Base-by-base conservation (phyloP, 2,797 vertebrate species). In the Emydoidea blandingii region DNA sequence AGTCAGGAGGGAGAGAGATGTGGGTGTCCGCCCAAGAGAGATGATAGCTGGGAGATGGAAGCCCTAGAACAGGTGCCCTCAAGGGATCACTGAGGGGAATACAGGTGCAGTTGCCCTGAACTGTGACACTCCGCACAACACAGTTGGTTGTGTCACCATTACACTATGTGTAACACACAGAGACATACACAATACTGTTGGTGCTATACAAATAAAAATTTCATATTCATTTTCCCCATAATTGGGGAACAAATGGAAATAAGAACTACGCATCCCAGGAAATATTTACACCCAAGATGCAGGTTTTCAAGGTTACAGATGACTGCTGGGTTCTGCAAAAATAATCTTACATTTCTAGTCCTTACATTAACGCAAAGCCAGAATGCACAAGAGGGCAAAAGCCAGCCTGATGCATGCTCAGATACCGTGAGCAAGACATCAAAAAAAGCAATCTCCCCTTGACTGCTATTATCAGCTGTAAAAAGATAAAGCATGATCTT, bases 401-500 rank as follows among this genome's bases (percentile, higher is more conserved):
- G 80, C 68, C 25, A 37, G 56, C 79, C 83, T 47, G 86, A 95
- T 80, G 56, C 82, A 76, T 44, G 8, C 2, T 27, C 59, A 88
- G 83, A 92, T 59, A 72, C 53, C 65, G 53, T 47, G 80, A 93
- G 68, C 65, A 87, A 85, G 37, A 89, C 52, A 53, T 79, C 56
- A 47, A 88, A 93, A 90, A 90, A 59, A 11, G 34, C 81, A 47
- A 59, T 79, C 86, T 92, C 72, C 74, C 50, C 57, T 88, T 87
- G 72, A 50, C 76, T 80, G 76, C 59, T 72, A 29, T 92, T 44
- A 80, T 34, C 11, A 3, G 57, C 76, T 52, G 19, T 27, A 79
- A 79, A 86, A 93, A 91, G 54, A 85, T 34, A 86, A 87, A 85
- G 44, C 91, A 56, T 65, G 88, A 86, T 95, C 81, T 84, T 85